Base-by-base conservation (phyloP, 1,140 invertebrate species). In the Papilio aristodemus region DNA sequence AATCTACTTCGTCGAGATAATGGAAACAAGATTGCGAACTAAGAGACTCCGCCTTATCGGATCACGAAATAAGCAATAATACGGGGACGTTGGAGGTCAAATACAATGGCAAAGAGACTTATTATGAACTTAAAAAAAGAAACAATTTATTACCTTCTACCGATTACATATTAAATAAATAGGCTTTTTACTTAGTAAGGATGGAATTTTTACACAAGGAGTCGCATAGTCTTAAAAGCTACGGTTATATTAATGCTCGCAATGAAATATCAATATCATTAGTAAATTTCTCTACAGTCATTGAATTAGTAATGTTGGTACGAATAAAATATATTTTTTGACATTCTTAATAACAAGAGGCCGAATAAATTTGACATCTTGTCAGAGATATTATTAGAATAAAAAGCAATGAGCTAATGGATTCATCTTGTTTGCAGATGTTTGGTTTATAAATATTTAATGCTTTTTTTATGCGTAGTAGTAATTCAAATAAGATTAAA, bases 1-100 rank as follows among this genome's bases (percentile, higher is more conserved):
- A 63, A 63, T 63, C 60, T 63, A 38, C 43, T 63, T 63, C 60
- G 38, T 39, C 19, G 60, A 64, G 60, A 64, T 64, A 64, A 64
- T 64, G 60, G 38, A 64, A 64, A 64, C 38, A 38, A 64, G 60
- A 64, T 63, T 64, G 37, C 39, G 17, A 64, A 64, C 59, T 62
- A 10, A 64, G 60, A 25, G 37, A 11, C 38, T 64, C 22, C 60
- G 39, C 38, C 22, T 64, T 64, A 64, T 64, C 60, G 60, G 60
- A 64, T 64, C 60, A 64, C 37, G 60, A 64, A 57, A 64, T 64
- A 41, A 64, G 60, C 39, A 64, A 64, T 64, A 64, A 64, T 39
- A 38, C n/a, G 10, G 38, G 38, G 38, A 64, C 13, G 2, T 57
- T 57, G 54, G 19, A 64, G 60, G 38, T 41, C 60, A 41, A 64